phyloP scores from a whole-genome alignment of 2,797 vertebrate genomes.

The Sebastolobus alascanus region DNA sequence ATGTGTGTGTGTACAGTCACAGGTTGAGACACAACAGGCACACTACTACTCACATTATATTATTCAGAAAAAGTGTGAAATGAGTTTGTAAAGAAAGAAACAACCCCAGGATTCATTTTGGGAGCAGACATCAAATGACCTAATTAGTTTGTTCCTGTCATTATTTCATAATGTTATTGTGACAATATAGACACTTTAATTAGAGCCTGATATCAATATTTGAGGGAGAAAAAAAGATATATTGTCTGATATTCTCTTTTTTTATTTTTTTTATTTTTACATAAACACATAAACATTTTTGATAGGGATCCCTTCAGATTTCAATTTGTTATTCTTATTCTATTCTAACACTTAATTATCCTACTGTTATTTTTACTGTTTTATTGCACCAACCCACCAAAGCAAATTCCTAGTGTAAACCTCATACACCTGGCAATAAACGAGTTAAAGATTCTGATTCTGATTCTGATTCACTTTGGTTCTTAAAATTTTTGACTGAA shows the following conservation, averaged over 20 bases:
- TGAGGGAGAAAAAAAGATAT: too few species aligned
- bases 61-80: not conserved
- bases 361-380: too few species aligned
- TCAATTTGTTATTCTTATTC: too few species aligned
- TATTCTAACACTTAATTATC: too few species aligned
- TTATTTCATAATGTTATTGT: not conserved
- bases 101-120: not conserved
- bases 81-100: not conserved
- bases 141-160: not conserved
- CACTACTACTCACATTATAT: not conserved
- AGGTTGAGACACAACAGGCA: not conserved
- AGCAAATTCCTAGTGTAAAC: too few species aligned
- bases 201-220: not conserved
- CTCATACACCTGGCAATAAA: too few species aligned
- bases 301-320: not conserved
- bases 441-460: too few species aligned
- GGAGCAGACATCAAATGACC: not conserved
- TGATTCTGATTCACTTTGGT: too few species aligned
- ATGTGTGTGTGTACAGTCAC: conserved; percentile 31
- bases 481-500: not conserved
- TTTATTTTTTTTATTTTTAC: not conserved
- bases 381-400: too few species aligned
- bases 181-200: not conserved
- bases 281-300: not conserved
- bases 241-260: not conserved